Evolutionary conservation across 1,140 invertebrate genomes (phyloP).

Genomic region (Drosophila miranda): DNA sequence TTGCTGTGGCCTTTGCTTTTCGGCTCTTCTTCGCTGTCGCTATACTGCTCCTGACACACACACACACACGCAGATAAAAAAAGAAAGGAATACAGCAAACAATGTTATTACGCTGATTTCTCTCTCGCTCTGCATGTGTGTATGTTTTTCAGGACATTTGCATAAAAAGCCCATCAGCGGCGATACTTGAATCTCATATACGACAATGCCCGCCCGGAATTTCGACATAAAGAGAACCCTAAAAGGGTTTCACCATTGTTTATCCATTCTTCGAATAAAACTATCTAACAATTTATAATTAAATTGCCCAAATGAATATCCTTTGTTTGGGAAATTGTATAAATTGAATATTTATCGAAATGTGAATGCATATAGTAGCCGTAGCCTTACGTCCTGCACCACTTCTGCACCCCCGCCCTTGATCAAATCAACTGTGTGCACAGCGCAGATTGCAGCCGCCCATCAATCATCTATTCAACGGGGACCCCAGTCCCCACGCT

Average conservation of each 20-base stretch:
- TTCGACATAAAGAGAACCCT: constrained; percentile 18
- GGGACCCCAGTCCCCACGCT: too few relatives aligned
- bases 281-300: constrained; percentile 49
- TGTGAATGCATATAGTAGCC: not conserved
- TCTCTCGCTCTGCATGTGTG: constrained; percentile 7
- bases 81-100: constrained; percentile 67
- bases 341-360: constrained; percentile 58
- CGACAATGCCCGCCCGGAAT: not conserved
- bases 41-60: constrained; percentile 60
- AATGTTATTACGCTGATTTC: constrained; percentile 74
- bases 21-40: constrained; percentile 64
- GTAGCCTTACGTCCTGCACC: not conserved
- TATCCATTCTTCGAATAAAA: constrained; percentile 11
- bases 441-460: constrained; percentile 47
- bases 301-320: constrained; percentile 57
- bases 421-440: constrained; percentile 55
- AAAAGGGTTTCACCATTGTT: constrained; percentile 10
- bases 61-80: constrained; percentile 20
- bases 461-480: constrained; percentile 62
- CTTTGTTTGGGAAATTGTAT: constrained; percentile 40
- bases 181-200: constrained; percentile 32
- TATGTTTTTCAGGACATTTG: constrained; percentile 44
- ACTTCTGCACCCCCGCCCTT: too few relatives aligned
- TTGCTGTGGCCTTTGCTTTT: constrained; percentile 23
- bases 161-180: constrained; percentile 72